These are phyloP conservation scores for Hoplostethus mediterraneus DNA, from an alignment of 2,797 vertebrate species.

Conservation along the genomic window DNA sequence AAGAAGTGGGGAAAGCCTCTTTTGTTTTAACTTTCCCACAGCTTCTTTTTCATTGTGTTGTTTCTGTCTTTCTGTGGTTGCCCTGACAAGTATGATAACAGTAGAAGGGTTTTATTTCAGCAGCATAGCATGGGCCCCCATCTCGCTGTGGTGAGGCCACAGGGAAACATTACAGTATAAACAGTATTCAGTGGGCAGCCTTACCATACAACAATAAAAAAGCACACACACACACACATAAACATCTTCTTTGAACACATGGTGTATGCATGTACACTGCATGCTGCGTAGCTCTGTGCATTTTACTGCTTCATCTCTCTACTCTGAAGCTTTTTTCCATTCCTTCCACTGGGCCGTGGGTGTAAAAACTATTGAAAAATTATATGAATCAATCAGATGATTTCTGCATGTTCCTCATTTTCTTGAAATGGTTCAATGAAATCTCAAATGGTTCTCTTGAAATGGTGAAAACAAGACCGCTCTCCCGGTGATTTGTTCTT, in stretches of 20 bases:
- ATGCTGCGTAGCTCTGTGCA: slow-evolving; percentile 5
- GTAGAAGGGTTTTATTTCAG: slow-evolving; percentile 22
- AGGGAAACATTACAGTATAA: slow-evolving; percentile 8
- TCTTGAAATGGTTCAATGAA: background rate
- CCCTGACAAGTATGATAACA: slow-evolving; percentile 11
- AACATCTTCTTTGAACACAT: slow-evolving; percentile 4
- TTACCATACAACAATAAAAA: slow-evolving; percentile 12
- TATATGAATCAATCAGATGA: slow-evolving; percentile 1
- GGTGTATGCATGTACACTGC: background rate
- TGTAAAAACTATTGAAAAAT: background rate
- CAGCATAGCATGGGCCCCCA: background rate
- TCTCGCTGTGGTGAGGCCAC: slow-evolving; percentile 13
- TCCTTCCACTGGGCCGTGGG: slow-evolving; percentile 20
- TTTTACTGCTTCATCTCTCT: slow-evolving; percentile 18
- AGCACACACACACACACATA: background rate
- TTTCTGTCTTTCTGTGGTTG: slow-evolving; percentile 22
- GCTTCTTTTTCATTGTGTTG: slow-evolving; percentile 15
- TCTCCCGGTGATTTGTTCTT: slow-evolving; percentile 28
- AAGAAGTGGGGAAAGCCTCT: background rate
- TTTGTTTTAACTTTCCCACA: background rate
- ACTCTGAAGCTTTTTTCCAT: background rate
- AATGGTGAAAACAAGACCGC: background rate
- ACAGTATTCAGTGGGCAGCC: slow-evolving; percentile 12
- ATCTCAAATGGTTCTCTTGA: slow-evolving; percentile 10
- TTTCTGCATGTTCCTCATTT: background rate